These are phyloP conservation scores for Sclerurus mexicanus DNA, from an alignment of 2,113 vertebrate genomes.

Conservation along the genomic window DNA sequence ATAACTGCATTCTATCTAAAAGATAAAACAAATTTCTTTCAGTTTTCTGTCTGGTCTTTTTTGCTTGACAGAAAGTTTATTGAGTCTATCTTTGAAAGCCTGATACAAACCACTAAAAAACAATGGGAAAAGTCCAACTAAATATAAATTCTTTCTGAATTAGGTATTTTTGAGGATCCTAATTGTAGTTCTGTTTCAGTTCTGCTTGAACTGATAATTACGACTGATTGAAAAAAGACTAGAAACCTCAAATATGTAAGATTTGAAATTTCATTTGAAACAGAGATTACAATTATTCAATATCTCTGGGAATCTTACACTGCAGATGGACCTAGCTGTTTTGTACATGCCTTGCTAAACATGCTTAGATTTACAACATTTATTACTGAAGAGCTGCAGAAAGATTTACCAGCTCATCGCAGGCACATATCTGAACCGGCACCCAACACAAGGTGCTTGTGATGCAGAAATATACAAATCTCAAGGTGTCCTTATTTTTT, in stretches of 20 bases:
- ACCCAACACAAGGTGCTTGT: background rate
- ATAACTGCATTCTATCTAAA: background rate
- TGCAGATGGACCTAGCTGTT: background rate
- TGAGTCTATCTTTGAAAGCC: background rate
- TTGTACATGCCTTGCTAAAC: background rate
- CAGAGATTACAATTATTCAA: background rate
- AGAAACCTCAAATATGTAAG: background rate
- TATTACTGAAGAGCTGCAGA: background rate
- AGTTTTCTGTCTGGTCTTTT: background rate
- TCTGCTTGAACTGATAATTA: background rate
- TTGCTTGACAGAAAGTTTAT: background rate
- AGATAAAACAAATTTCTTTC: background rate
- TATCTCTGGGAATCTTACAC: background rate
- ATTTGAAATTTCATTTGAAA: background rate
- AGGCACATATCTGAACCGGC: background rate
- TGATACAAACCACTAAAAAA: background rate
- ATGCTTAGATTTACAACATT: background rate
- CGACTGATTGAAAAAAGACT: background rate
- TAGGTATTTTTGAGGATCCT: background rate
- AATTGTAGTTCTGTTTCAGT: background rate
- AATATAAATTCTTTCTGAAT: background rate
- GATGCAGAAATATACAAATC: background rate
- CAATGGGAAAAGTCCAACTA: background rate
- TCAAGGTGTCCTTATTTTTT: background rate
- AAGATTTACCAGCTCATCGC: background rate